Evolutionary conservation across 2,888 invertebrate species (phyloP).

Genomic region (Cacoxenus indagator): DNA sequence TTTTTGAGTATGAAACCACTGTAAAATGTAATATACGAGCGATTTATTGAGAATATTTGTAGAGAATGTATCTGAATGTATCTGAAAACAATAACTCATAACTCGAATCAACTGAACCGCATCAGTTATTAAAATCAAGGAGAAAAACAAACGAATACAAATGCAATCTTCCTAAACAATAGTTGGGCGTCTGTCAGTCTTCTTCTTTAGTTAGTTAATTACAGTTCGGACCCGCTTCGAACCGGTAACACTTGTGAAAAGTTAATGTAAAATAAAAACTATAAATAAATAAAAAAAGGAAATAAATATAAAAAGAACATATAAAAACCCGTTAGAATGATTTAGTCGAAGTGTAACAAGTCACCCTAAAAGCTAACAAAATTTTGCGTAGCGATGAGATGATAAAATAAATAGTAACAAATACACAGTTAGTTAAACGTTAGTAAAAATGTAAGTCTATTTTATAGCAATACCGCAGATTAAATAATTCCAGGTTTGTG

Average conservation of each 20-base stretch:
- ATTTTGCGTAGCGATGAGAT: conserved; percentile 10
- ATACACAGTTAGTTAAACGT: neutral
- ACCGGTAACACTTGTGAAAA: conserved; percentile 8
- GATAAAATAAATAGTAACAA: neutral
- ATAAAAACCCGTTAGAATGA: too few relatives aligned
- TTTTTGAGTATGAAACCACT: too few relatives aligned
- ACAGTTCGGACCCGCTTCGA: neutral
- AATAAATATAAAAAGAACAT: neutral
- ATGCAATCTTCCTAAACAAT: neutral
- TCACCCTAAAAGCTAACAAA: neutral
- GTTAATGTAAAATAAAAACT: neutral
- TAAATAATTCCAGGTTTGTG: neutral
- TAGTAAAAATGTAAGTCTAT: neutral
- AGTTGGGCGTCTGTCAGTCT: neutral
- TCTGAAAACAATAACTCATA: conserved; percentile 9
- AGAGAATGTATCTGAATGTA: too few relatives aligned
- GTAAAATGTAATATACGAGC: too few relatives aligned
- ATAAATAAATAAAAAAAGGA: neutral
- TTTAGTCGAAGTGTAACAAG: too few relatives aligned
- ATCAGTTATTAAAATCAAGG: conserved; percentile 27
- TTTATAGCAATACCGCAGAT: neutral
- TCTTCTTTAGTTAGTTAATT: neutral
- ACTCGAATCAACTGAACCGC: conserved; percentile 44
- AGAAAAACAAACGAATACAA: neutral
- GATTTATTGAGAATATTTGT: too few relatives aligned